These are phyloP conservation scores for Colius striatus DNA, from an alignment of 2,113 vertebrate genomes.

Conservation along the genomic window DNA sequence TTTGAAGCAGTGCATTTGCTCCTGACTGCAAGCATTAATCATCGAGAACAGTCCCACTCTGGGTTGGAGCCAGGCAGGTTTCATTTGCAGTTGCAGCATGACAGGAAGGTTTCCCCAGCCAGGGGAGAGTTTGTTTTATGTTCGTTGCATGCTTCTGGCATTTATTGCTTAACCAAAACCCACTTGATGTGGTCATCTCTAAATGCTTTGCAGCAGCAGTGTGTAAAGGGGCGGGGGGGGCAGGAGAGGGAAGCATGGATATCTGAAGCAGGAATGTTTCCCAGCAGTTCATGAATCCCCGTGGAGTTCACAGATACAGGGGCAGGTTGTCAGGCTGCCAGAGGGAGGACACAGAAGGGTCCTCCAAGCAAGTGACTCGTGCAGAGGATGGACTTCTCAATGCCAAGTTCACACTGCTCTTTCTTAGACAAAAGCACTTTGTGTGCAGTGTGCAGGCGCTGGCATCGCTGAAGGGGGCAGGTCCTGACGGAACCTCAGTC, in stretches of 20 bases:
- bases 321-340: background rate
- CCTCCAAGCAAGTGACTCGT: background rate
- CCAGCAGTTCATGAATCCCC: background rate
- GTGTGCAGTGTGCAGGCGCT: background rate
- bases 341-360: background rate
- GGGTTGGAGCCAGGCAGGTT: slow-evolving; percentile 29
- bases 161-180: slow-evolving; percentile 61
- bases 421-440: slow-evolving; percentile 3
- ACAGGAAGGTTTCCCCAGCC: slow-evolving; percentile 39
- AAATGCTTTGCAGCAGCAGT: background rate
- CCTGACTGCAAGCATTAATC: slow-evolving; percentile 65
- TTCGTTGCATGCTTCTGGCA: slow-evolving; percentile 39
- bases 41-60: background rate
- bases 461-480: background rate
- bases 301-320: background rate
- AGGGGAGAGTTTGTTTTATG: slow-evolving; percentile 17
- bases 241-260: background rate
- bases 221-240: background rate
- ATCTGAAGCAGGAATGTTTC: background rate
- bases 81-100: slow-evolving; percentile 48
- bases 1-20: slow-evolving; percentile 42
- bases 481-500: background rate
- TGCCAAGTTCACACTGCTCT: background rate
- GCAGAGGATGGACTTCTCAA: background rate
- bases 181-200: slow-evolving; percentile 49